These are phyloP conservation scores for Helleia helle DNA, from an alignment of 2,888 invertebrate species.

Conservation along the genomic window DNA sequence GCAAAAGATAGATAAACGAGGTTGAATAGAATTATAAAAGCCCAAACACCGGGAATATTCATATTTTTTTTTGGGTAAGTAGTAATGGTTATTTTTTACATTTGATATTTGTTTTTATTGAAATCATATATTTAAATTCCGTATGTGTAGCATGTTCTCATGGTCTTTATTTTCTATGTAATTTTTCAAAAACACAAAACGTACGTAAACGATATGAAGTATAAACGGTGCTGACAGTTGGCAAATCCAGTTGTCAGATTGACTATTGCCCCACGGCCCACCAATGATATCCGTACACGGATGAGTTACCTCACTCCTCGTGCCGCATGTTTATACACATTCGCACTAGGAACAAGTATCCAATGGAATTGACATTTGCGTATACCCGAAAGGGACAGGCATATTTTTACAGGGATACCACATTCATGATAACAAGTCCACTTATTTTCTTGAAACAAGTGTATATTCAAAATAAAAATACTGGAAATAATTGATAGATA, in stretches of 20 bases:
- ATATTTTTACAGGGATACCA: no score
- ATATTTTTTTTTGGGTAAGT: constrained; percentile 35
- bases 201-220: background rate
- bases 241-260: background rate
- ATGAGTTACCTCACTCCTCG: constrained; percentile 2
- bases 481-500: no score
- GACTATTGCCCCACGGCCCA: background rate
- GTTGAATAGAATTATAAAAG: constrained; percentile 39
- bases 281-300: constrained; percentile 1
- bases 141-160: background rate
- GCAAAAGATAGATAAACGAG: constrained; percentile 36
- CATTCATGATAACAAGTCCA: no score
- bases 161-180: background rate
- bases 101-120: background rate
- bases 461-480: no score
- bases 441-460: no score
- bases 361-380: no score
- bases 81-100: constrained; percentile 9
- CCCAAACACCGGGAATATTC: constrained; percentile 48
- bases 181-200: background rate
- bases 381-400: no score
- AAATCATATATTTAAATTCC: background rate
- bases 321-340: no score
- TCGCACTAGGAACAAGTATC: no score
- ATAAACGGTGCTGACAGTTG: background rate